Evolutionary conservation across 30 jellyfish, hydroid and myxozoan genomes (phyloP).

Genomic region (Rhopilema esculentum): DNA sequence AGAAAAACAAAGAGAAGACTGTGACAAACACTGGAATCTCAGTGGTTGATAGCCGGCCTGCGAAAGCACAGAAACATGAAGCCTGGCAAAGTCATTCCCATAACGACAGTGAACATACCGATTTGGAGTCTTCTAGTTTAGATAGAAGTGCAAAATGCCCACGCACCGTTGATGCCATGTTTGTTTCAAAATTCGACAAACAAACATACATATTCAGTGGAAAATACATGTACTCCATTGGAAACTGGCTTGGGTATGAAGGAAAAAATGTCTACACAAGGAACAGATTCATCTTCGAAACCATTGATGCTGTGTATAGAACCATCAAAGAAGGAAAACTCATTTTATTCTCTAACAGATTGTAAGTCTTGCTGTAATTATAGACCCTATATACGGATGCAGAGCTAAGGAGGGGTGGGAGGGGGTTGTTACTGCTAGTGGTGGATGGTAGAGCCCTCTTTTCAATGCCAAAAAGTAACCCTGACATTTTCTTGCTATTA

Average conservation of each 20-base stretch:
- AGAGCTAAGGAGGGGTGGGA: too few species aligned
- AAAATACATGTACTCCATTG: constrained; percentile 15
- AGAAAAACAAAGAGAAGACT: too few species aligned
- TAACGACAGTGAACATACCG: too few species aligned
- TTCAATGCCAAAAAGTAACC: too few species aligned
- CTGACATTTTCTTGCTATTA: too few species aligned
- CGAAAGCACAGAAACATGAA: too few species aligned
- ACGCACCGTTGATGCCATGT: constrained; percentile 21
- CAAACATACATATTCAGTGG: constrained; percentile 33
- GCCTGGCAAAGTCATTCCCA: too few species aligned
- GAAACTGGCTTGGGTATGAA: constrained; percentile 28
- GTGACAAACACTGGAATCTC: too few species aligned
- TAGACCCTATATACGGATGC: too few species aligned
- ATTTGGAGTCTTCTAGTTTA: neutral
- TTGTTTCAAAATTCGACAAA: constrained; percentile 13
- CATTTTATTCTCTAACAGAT: constrained; percentile 31
- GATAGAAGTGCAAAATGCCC: constrained; percentile 29
- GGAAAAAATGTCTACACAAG: neutral
- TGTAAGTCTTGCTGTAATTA: constrained; percentile 42
- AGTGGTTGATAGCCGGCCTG: too few species aligned
- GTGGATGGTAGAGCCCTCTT: too few species aligned
- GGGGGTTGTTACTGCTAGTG: too few species aligned
- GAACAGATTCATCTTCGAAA: neutral
- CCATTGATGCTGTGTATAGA: constrained; percentile 53
- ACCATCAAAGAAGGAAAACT: constrained; percentile 29